Evolutionary conservation across 2,888 invertebrate species (phyloP).

Genomic region (Noctua pronuba): DNA sequence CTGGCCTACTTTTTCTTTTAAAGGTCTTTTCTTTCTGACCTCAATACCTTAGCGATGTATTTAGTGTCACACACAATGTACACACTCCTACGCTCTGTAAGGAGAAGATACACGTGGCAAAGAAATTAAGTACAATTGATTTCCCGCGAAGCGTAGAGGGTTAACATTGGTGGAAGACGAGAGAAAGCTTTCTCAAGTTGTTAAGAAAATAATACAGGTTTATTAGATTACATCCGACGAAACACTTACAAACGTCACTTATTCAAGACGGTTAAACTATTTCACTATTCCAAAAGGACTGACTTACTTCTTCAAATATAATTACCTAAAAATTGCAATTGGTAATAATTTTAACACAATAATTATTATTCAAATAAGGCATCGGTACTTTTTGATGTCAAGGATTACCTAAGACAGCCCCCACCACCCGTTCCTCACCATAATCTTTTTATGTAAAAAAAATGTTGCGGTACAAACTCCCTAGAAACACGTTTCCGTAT

Average conservation of each 20-base stretch:
- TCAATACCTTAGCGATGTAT: slow-evolving; percentile 10
- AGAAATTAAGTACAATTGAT: not conserved
- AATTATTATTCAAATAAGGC: too few relatives aligned
- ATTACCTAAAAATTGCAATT: too few relatives aligned
- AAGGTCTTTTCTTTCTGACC: not conserved
- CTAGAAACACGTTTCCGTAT: too few relatives aligned
- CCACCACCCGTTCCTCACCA: not conserved
- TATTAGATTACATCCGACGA: not conserved
- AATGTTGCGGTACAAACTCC: not conserved
- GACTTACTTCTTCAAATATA: not conserved
- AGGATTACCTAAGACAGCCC: not conserved
- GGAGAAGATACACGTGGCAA: not conserved
- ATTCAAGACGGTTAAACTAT: too few relatives aligned
- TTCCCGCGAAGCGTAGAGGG: not conserved
- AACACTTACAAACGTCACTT: not conserved
- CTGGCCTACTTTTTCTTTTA: slow-evolving; percentile 19
- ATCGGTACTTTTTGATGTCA: too few relatives aligned
- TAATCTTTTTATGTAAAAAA: not conserved
- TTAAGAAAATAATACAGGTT: not conserved
- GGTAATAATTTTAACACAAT: too few relatives aligned
- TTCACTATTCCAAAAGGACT: not conserved
- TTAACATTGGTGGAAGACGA: not conserved
- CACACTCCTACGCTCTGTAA: not conserved
- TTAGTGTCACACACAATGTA: slow-evolving; percentile 8
- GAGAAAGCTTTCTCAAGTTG: not conserved